phyloP scores from a whole-genome alignment of 2,888 invertebrate species.

The Colostygia pectinataria region DNA sequence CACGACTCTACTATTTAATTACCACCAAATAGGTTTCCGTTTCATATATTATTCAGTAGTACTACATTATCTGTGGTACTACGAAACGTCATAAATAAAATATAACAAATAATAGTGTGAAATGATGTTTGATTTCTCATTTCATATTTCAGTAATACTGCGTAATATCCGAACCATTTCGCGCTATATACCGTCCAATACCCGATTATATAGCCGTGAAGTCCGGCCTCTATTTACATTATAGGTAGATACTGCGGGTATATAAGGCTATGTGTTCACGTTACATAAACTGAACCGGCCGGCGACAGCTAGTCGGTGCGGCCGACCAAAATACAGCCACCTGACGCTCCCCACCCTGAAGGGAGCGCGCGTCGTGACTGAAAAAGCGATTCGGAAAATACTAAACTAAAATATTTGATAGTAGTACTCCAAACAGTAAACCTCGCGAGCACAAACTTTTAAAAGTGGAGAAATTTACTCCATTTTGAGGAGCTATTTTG shows the following conservation, averaged over 20 bases:
- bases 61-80: too few species aligned
- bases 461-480: too few species aligned
- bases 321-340: constrained; percentile 79
- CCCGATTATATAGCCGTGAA: constrained; percentile 19
- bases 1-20: too few species aligned
- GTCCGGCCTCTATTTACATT: constrained; percentile 27
- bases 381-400: constrained; percentile 27
- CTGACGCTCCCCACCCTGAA: constrained; percentile 71
- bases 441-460: too few species aligned
- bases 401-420: too few species aligned
- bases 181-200: constrained; percentile 15
- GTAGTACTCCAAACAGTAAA: too few species aligned
- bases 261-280: constrained; percentile 54
- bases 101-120: too few species aligned
- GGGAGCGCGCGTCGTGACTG: constrained; percentile 18
- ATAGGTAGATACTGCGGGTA: constrained; percentile 35
- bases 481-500: too few species aligned
- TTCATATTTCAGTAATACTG: not conserved
- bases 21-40: too few species aligned
- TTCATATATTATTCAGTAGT: too few species aligned
- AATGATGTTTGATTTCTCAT: too few species aligned
- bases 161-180: constrained; percentile 7
- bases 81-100: too few species aligned
- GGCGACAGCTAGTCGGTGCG: constrained; percentile 67
- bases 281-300: constrained; percentile 70